Evolutionary conservation across 2,888 invertebrate species (phyloP).

Genomic region (Entomobrya multifasciata): DNA sequence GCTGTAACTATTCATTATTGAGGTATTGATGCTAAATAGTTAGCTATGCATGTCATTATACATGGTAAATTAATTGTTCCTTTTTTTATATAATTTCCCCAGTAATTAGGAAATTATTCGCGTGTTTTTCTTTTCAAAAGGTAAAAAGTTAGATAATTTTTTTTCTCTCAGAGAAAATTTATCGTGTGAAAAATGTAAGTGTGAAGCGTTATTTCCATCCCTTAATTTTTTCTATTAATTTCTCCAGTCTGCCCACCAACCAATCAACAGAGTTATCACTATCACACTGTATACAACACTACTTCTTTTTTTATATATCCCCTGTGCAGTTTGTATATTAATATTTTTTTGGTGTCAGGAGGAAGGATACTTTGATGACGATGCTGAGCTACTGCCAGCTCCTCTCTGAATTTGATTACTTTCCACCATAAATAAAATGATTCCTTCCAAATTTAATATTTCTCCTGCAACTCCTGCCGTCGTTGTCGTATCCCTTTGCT

Average conservation of each 20-base stretch:
- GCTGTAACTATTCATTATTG: neutral
- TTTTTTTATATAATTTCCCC: too few relatives aligned
- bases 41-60: neutral
- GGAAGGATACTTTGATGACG: conserved; percentile 56
- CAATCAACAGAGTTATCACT: neutral
- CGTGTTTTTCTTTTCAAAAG: too few relatives aligned
- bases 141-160: too few relatives aligned
- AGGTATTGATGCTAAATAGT: neutral
- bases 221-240: conserved; percentile 4
- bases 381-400: conserved; percentile 41
- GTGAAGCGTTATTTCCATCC: too few relatives aligned
- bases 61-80: too few relatives aligned
- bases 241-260: conserved; percentile 52
- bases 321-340: neutral
- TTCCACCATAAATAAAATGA: conserved; percentile 50
- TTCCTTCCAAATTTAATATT: conserved; percentile 46
- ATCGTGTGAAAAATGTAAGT: too few relatives aligned
- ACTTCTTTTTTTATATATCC: conserved; percentile 23
- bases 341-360: conserved; percentile 50
- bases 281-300: conserved; percentile 51
- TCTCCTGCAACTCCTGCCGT: conserved; percentile 55
- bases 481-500: conserved; percentile 51
- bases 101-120: too few relatives aligned
- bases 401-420: conserved; percentile 37
- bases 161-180: too few relatives aligned